These are phyloP conservation scores for Scyliorhinus canicula DNA, from an alignment of 2,797 vertebrate species.

Conservation along the genomic window DNA sequence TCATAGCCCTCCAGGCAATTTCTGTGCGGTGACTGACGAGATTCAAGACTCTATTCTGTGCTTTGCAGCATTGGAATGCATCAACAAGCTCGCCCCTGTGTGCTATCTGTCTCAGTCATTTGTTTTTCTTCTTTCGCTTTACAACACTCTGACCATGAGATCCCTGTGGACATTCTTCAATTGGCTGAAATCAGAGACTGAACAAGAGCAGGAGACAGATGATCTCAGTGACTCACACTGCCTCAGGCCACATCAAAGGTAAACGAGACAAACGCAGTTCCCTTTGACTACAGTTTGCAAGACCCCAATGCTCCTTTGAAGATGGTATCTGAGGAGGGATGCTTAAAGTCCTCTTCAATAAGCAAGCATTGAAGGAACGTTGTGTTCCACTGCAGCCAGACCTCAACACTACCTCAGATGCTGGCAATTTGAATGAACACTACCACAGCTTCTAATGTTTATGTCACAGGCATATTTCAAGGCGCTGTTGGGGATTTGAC, in stretches of 20 bases:
- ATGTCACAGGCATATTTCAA: background rate
- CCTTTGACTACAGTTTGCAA: background rate
- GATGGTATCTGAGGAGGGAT: background rate
- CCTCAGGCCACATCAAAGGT: background rate
- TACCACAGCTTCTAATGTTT: background rate
- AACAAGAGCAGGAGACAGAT: background rate
- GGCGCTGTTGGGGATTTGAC: background rate
- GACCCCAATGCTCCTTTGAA: background rate
- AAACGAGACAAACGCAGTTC: background rate
- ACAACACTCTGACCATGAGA: background rate
- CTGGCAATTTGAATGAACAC: background rate
- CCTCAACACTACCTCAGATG: background rate
- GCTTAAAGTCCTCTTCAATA: background rate
- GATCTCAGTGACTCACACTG: background rate
- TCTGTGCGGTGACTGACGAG: background rate
- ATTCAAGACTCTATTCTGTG: background rate
- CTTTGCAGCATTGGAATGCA: background rate
- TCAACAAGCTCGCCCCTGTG: background rate
- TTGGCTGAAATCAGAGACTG: background rate
- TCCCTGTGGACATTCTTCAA: background rate
- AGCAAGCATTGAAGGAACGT: background rate
- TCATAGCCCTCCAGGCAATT: background rate
- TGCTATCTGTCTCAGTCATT: background rate
- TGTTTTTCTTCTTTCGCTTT: background rate
- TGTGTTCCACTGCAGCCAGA: background rate